Evolutionary conservation across 2,797 vertebrate genomes (phyloP).

Genomic region (Bryconaethiops microstoma): DNA sequence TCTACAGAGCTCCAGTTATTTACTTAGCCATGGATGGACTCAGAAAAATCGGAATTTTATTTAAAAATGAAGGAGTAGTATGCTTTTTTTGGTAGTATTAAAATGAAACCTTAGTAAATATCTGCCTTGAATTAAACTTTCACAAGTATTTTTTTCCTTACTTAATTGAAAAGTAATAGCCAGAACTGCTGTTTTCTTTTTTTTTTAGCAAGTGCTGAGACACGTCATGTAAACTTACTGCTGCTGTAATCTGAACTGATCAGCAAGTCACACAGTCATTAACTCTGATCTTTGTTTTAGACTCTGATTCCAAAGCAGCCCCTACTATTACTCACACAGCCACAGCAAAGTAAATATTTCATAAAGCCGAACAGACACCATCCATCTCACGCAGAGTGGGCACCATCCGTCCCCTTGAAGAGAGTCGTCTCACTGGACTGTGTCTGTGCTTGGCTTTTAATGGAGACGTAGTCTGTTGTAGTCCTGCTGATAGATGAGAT

Average conservation of each 20-base stretch:
- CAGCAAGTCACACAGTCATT: constrained; percentile 11
- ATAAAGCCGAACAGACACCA: constrained; percentile 40
- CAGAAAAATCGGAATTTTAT: neutral
- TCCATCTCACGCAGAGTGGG: constrained; percentile 39
- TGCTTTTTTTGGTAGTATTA: neutral
- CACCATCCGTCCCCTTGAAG: constrained; percentile 38
- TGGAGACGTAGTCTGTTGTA: constrained; percentile 34
- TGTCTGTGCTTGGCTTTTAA: constrained; percentile 37
- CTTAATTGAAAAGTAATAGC: too few species aligned
- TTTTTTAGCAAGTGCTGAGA: neutral
- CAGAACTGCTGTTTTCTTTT: too few species aligned
- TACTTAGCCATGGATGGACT: neutral
- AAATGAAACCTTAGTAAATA: too few species aligned
- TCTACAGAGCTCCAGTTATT: neutral
- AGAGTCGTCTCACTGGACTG: constrained; percentile 23
- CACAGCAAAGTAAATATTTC: constrained; percentile 52
- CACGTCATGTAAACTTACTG: constrained; percentile 13
- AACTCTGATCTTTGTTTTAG: constrained; percentile 19
- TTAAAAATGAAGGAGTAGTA: too few species aligned
- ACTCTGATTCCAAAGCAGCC: constrained; percentile 14
- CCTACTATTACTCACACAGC: constrained; percentile 26
- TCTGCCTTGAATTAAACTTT: too few species aligned
- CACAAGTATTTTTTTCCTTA: too few species aligned
- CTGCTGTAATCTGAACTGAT: constrained; percentile 36
- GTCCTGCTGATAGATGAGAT: constrained; percentile 48